Base-by-base conservation (phyloP, 1,140 invertebrate species). In the Probaryconus sp. region DNA sequence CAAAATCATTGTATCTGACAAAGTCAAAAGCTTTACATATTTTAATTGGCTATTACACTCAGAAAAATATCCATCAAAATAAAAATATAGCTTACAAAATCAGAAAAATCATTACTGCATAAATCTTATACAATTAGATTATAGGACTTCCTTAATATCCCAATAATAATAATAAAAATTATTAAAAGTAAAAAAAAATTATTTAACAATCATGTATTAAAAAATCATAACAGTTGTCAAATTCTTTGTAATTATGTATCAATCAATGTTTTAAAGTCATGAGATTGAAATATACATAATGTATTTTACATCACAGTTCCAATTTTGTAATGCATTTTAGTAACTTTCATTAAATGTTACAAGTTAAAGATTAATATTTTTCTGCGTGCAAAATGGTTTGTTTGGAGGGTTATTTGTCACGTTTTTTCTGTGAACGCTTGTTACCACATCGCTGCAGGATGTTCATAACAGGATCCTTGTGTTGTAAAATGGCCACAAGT, bases 341-440 rank as follows among this genome's bases (percentile, higher is more conserved):
- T n/a, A n/a, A n/a, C n/a, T n/a, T n/a, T n/a, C n/a, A n/a, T n/a
- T n/a, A n/a, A n/a, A n/a, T n/a, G n/a, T n/a, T n/a, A n/a, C n/a
- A 5, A 5, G 21, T 24, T 56, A 5, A 6, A 28, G 43, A 45
- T 5, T 60, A 30, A 53, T 21, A 69, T 64, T 71, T 50, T 50
- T 63, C 21, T 9, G 1, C n/a, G 3, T 9, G n/a, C 7, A 14
- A 55, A 31, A 4, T n/a, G 2, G n/a, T 2, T 31, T 31, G n/a
- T n/a, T 33, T 20, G 10, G 40, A 30, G 9, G 7, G 2, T 84
- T 79, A 89, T 84, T 92, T 92, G 50, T 93, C 92, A 47, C 93
- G 93, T 84, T 98, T 98, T 80, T 97, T 96, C 75, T 96, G 93
- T 74, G 94, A 93, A 61, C 96, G 89, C 89, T 97, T 97, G 82